Conservation (phyloP, 2,113 vertebrate genomes). For the Cyanoramphus novaezelandiae region DNA sequence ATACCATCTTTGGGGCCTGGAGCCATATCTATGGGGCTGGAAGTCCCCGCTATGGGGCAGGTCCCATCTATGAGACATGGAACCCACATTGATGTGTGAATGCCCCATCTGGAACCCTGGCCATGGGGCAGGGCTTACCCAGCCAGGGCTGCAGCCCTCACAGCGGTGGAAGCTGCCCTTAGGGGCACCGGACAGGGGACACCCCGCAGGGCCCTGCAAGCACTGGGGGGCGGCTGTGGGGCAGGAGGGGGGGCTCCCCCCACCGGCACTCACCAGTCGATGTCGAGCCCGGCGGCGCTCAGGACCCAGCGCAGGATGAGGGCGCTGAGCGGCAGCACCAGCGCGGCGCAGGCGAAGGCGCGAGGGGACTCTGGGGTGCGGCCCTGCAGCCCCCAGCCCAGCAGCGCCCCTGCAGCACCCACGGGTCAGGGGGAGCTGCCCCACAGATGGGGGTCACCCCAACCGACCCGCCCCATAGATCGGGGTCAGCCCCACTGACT, state of each 20-base stretch:
- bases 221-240: neutral
- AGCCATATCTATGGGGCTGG: neutral
- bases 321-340: neutral
- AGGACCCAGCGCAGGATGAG: neutral
- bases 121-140: too few relatives aligned
- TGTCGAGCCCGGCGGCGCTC: neutral
- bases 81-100: neutral
- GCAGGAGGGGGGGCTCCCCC: neutral
- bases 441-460: too few relatives aligned
- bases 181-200: too few relatives aligned
- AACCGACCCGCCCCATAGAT: too few relatives aligned
- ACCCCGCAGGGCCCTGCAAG: too few relatives aligned
- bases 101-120: neutral
- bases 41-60: neutral
- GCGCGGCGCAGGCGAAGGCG: neutral
- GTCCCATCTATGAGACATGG: too few relatives aligned
- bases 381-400: neutral
- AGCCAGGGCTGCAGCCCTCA: too few relatives aligned
- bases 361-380: neutral
- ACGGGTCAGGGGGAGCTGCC: neutral
- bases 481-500: too few relatives aligned
- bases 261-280: neutral
- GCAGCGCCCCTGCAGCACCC: neutral
- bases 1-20: neutral
- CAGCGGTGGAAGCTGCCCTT: neutral